A percentile compares a stretch with the other conserved stretches of the same genome.
Conservation (phyloP, 1,140 invertebrate species). For the Homarus americanus region DNA sequence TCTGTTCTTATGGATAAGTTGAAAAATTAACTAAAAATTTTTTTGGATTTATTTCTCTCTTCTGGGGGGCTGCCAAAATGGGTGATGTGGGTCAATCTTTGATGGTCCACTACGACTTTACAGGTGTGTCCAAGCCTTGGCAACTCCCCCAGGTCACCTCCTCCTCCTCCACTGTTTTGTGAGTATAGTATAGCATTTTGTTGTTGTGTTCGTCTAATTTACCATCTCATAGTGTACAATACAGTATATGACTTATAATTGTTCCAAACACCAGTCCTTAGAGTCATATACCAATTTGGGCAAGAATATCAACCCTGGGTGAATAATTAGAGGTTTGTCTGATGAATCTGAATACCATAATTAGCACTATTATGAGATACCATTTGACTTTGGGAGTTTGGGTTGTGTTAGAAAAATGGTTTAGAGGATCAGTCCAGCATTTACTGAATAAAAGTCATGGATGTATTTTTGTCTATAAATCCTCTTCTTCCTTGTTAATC, state of each 20-base stretch:
- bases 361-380: too few species aligned
- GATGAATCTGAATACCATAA: too few species aligned
- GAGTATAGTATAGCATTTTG: neutral
- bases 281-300: neutral
- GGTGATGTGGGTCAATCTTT: neutral
- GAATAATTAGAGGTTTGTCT: too few species aligned
- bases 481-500: neutral
- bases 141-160: neutral
- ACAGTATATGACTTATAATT: neutral
- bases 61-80: neutral
- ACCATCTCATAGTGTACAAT: neutral
- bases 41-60: too few species aligned
- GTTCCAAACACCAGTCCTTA: neutral
- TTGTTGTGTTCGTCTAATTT: too few species aligned
- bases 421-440: too few species aligned
- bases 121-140: neutral
- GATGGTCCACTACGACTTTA: neutral
- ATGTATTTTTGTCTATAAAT: too few species aligned
- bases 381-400: too few species aligned
- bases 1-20: neutral
- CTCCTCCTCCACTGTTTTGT: neutral
- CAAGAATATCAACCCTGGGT: too few species aligned
- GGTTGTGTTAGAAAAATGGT: too few species aligned
- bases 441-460: too few species aligned
- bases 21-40: neutral